These are phyloP conservation scores for Pammene aurita DNA, from an alignment of 2,888 invertebrate genomes.

Conservation along the genomic window DNA sequence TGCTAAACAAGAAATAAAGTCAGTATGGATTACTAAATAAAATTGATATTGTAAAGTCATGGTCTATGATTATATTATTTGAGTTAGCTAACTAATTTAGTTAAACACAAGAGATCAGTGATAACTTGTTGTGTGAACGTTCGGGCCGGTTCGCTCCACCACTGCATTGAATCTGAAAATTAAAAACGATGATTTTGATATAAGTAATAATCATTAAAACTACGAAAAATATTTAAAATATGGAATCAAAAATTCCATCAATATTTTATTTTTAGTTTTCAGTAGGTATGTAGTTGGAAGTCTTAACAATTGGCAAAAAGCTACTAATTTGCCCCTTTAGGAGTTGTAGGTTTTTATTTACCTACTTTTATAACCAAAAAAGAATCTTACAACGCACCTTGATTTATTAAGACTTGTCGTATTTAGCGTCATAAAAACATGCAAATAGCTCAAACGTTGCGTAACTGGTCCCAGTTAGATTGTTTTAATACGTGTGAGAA, in stretches of 20 bases:
- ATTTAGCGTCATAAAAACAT: slow-evolving; percentile 29
- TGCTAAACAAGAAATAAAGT: too few relatives aligned
- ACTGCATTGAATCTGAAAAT: slow-evolving; percentile 42
- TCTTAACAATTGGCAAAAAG: too few relatives aligned
- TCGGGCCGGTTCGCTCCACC: slow-evolving; percentile 38
- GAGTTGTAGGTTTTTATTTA: too few relatives aligned
- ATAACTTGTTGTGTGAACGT: slow-evolving; percentile 35
- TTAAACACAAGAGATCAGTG: slow-evolving; percentile 26
- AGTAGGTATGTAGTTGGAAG: too few relatives aligned
- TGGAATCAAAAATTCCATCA: not conserved
- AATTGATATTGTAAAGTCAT: not conserved
- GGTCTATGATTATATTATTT: not conserved
- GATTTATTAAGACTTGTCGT: not conserved
- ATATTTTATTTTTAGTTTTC: too few relatives aligned
- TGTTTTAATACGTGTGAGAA: slow-evolving; percentile 44
- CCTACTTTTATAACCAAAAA: not conserved
- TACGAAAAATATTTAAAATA: not conserved
- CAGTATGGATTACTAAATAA: not conserved
- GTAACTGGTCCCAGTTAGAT: slow-evolving; percentile 41
- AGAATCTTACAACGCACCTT: not conserved
- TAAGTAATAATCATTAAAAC: too few relatives aligned
- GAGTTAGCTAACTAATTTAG: not conserved
- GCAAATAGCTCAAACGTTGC: slow-evolving; percentile 42
- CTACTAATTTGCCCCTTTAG: not conserved
- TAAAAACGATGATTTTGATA: not conserved